These are phyloP conservation scores for Bhutanitis thaidina DNA, from an alignment of 2,888 invertebrate genomes.

Conservation along the genomic window DNA sequence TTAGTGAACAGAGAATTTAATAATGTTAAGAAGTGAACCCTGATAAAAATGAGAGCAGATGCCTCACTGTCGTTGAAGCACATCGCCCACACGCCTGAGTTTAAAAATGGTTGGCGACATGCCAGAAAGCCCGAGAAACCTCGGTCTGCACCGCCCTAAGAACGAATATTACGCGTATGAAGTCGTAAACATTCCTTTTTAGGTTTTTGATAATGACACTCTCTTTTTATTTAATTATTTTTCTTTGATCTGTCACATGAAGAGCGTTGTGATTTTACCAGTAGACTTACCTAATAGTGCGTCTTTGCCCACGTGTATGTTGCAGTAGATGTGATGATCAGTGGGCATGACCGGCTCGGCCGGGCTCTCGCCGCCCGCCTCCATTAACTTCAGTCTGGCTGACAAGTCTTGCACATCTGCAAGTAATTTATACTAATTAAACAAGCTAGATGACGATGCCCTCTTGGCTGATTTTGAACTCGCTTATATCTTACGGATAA, in stretches of 20 bases:
- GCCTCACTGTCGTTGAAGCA: conserved; percentile 31
- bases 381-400: conserved; percentile 84
- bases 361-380: conserved; percentile 58
- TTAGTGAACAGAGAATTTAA: too few relatives aligned
- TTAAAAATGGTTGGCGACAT: conserved; percentile 57
- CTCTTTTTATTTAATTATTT: conserved; percentile 17
- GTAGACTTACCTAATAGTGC: conserved; percentile 54
- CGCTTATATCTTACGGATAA: too few relatives aligned
- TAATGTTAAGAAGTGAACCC: conserved; percentile 25
- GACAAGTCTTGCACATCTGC: conserved; percentile 86
- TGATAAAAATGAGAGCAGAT: conserved; percentile 29
- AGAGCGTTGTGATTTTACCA: background rate
- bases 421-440: conserved; percentile 9
- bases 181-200: conserved; percentile 55
- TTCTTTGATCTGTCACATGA: conserved; percentile 12
- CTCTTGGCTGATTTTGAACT: too few relatives aligned
- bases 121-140: conserved; percentile 51
- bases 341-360: conserved; percentile 56
- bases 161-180: conserved; percentile 47
- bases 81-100: conserved; percentile 47
- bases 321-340: conserved; percentile 72
- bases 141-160: conserved; percentile 30
- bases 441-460: too few relatives aligned
- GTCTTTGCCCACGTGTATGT: conserved; percentile 67
- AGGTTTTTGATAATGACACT: conserved; percentile 24